Conservation (phyloP, 30 jellyfish, hydroid and myxozoan genomes). For the Rhopilema esculentum region DNA sequence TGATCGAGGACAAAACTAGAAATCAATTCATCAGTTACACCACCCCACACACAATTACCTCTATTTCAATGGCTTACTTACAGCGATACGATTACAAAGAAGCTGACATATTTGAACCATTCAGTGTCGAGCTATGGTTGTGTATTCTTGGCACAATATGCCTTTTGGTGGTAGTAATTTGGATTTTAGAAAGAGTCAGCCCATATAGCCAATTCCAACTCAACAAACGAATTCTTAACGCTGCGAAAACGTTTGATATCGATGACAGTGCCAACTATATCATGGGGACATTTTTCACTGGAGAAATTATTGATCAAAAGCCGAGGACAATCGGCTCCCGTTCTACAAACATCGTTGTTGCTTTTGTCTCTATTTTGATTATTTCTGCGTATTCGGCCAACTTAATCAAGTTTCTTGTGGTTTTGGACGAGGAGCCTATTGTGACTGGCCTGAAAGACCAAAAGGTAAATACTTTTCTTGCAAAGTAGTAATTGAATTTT, state of each 20-base stretch:
- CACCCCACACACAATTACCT: background rate
- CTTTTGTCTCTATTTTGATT: slow-evolving; percentile 13
- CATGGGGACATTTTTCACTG: slow-evolving; percentile 39
- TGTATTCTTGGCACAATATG: background rate
- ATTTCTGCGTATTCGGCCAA: slow-evolving; percentile 53
- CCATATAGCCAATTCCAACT: slow-evolving; percentile 6
- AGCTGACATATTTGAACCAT: slow-evolving; percentile 37
- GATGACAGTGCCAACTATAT: slow-evolving; percentile 25
- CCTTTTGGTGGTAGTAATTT: background rate
- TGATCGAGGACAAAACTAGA: slow-evolving; percentile 26
- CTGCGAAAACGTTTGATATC: background rate
- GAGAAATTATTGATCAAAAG: slow-evolving; percentile 44
- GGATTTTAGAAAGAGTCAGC: slow-evolving; percentile 20
- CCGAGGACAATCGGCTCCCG: slow-evolving; percentile 20
- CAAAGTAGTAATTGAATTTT: too few relatives aligned
- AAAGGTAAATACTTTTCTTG: too few relatives aligned
- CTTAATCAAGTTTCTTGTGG: slow-evolving; percentile 21
- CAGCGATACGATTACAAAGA: background rate
- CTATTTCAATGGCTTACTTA: slow-evolving; percentile 15
- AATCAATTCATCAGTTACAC: background rate
- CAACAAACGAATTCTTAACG: background rate
- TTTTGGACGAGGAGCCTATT: slow-evolving; percentile 21
- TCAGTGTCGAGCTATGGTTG: slow-evolving; percentile 19
- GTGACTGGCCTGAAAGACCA: slow-evolving; percentile 23
- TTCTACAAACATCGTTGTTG: slow-evolving; percentile 1